Evolutionary conservation across 2,888 invertebrate genomes (phyloP).

Genomic region (Drosophila stalkeri): DNA sequence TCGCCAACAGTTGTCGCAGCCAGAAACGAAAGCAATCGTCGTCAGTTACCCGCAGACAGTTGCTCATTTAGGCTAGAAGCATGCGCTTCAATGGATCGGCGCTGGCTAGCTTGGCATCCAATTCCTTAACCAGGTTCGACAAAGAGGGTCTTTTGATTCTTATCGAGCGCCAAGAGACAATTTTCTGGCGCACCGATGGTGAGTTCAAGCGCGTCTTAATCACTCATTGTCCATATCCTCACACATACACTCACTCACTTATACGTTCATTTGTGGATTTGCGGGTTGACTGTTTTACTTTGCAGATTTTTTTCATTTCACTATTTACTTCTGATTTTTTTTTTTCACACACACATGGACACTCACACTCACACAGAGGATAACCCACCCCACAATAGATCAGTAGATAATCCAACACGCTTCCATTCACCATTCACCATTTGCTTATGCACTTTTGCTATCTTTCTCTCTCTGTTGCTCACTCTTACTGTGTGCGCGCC

Average conservation of each 20-base stretch:
- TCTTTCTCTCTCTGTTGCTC: constrained; percentile 13
- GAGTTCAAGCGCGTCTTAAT: constrained; percentile 55
- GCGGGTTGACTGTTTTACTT: constrained; percentile 19
- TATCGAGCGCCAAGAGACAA: constrained; percentile 95
- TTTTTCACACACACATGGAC: constrained; percentile 18
- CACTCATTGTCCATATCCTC: constrained; percentile 5
- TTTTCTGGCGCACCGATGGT: constrained; percentile 97
- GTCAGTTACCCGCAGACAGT: not conserved
- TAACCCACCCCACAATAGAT: not conserved
- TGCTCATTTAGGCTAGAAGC: constrained; percentile 51
- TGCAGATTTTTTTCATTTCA: not conserved
- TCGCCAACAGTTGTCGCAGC: constrained; percentile 21
- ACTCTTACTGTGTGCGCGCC: not conserved
- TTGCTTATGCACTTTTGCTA: constrained; percentile 49
- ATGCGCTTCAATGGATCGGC: constrained; percentile 98
- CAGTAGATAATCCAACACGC: constrained; percentile 24
- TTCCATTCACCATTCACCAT: constrained; percentile 16
- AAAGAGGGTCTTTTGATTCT: constrained; percentile 95
- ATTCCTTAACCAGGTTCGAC: constrained; percentile 95
- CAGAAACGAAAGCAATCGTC: not conserved
- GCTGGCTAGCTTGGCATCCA: constrained; percentile 92
- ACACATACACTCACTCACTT: not conserved
- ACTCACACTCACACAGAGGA: not conserved
- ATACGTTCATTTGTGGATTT: constrained; percentile 1
- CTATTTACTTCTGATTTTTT: constrained; percentile 2